Evolutionary conservation across 37 sponge, comb jelly and placozoan genomes (phyloP).

Genomic region (Eunapius fragilis): DNA sequence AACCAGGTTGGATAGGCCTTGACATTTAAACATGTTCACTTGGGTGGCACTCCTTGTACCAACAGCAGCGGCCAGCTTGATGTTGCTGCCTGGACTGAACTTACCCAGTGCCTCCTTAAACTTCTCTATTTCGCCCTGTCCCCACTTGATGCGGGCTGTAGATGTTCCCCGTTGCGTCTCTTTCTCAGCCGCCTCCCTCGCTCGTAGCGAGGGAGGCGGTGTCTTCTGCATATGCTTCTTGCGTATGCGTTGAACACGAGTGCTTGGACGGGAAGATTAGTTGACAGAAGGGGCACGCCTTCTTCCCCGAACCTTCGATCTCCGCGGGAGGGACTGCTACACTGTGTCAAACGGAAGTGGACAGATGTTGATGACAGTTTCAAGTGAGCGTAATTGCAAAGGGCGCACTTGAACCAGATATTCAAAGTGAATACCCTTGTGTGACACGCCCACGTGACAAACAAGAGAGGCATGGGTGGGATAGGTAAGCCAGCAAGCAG

Average conservation of each 20-base stretch:
- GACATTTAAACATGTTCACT: too few relatives aligned
- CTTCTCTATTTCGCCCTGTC: background rate
- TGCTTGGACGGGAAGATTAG: background rate
- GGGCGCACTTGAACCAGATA: background rate
- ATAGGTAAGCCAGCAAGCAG: background rate
- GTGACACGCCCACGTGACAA: background rate
- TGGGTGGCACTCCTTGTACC: too few relatives aligned
- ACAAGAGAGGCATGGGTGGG: background rate
- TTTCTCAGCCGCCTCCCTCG: background rate
- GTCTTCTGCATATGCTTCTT: background rate
- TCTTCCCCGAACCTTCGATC: background rate
- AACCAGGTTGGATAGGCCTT: too few relatives aligned
- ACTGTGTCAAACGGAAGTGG: background rate
- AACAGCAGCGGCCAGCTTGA: too few relatives aligned
- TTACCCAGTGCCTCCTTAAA: too few relatives aligned
- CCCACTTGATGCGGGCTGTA: background rate
- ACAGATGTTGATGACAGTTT: background rate
- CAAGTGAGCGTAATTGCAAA: background rate
- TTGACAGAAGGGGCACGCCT: background rate
- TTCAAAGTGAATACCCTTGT: background rate
- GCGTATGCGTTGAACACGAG: background rate
- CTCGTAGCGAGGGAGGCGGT: background rate
- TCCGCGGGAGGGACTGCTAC: background rate
- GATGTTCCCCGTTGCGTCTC: background rate
- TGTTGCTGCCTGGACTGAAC: too few relatives aligned